Evolutionary conservation across 1,140 invertebrate species (phyloP).

Genomic region (Drosophila bocki): DNA sequence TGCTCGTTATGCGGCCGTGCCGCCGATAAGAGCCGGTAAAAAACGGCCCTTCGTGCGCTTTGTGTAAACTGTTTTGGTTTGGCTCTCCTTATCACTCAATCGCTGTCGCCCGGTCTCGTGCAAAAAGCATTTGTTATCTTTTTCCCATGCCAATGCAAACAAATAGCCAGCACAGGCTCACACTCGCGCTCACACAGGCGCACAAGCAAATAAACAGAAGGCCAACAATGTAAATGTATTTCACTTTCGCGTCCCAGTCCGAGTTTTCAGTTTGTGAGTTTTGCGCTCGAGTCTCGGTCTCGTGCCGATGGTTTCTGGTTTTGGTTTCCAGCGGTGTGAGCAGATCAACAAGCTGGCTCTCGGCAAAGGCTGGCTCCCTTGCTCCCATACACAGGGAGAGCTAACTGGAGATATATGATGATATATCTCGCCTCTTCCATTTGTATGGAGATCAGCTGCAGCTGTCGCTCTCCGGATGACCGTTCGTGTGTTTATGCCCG

Average conservation of each 20-base stretch:
- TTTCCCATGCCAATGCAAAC: conserved; percentile 56
- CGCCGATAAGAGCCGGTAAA: conserved; percentile 16
- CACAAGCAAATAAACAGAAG: conserved; percentile 37
- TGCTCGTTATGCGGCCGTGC: conserved; percentile 4
- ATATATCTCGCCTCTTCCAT: conserved; percentile 19
- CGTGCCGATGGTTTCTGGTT: conserved; percentile 68
- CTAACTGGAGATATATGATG: neutral
- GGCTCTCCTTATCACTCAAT: conserved; percentile 12
- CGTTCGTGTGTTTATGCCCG: conserved; percentile 15
- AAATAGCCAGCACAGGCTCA: conserved; percentile 27
- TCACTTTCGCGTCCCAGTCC: conserved; percentile 70
- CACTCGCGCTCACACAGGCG: conserved; percentile 3
- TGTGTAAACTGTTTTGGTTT: conserved; percentile 18
- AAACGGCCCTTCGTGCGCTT: neutral
- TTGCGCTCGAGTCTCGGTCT: conserved; percentile 67
- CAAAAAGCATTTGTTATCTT: conserved; percentile 53
- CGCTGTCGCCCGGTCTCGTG: conserved; percentile 34
- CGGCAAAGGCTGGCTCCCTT: conserved; percentile 11
- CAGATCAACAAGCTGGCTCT: conserved; percentile 23
- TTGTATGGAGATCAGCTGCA: conserved; percentile 73
- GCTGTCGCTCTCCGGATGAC: conserved; percentile 48
- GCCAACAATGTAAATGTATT: conserved; percentile 54
- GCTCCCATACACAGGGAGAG: neutral
- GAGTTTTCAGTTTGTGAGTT: conserved; percentile 13
- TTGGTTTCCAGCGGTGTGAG: conserved; percentile 33